phyloP scores from a whole-genome alignment of 2,797 vertebrate species.

The Champsocephalus esox region DNA sequence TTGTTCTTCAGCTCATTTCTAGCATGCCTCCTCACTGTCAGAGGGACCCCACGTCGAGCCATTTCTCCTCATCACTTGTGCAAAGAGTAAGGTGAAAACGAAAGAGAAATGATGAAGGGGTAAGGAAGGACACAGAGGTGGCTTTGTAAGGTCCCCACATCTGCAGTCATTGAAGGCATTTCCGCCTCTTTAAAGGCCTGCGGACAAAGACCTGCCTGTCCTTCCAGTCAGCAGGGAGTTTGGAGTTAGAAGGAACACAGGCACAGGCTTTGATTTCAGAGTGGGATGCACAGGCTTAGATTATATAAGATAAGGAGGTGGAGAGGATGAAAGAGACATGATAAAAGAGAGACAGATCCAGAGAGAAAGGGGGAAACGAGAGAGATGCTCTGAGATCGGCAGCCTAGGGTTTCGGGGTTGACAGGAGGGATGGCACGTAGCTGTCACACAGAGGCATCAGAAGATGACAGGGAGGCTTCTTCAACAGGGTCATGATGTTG shows the following conservation, averaged over 20 bases:
- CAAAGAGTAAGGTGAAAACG: conserved; percentile 41
- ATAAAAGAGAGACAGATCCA: conserved; percentile 21
- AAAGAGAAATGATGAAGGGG: conserved; percentile 61
- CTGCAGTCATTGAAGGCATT: conserved; percentile 80
- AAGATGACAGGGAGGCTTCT: conserved; percentile 1
- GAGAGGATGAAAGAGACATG: conserved; percentile 59
- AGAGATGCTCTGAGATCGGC: conserved; percentile 28
- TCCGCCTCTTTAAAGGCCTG: conserved; percentile 76
- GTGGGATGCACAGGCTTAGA: conserved; percentile 69
- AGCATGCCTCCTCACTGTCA: conserved; percentile 18
- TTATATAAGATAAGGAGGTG: conserved; percentile 73
- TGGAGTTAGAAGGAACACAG: conserved; percentile 68
- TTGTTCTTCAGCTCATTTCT: conserved; percentile 20
- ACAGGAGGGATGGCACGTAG: conserved; percentile 12
- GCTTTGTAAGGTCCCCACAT: conserved; percentile 79
- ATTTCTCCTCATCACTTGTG: conserved; percentile 20
- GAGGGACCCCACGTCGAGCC: conserved; percentile 6
- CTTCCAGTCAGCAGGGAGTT: conserved; percentile 54
- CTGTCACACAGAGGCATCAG: conserved; percentile 25
- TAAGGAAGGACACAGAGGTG: conserved; percentile 60
- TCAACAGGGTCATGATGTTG: conserved; percentile 3
- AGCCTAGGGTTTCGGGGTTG: not conserved
- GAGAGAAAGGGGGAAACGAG: conserved; percentile 29
- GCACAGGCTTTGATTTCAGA: conserved; percentile 73
- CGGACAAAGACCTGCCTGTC: conserved; percentile 77